phyloP scores from a whole-genome alignment of 2,888 invertebrate species.

The Cyclophora albipunctata region DNA sequence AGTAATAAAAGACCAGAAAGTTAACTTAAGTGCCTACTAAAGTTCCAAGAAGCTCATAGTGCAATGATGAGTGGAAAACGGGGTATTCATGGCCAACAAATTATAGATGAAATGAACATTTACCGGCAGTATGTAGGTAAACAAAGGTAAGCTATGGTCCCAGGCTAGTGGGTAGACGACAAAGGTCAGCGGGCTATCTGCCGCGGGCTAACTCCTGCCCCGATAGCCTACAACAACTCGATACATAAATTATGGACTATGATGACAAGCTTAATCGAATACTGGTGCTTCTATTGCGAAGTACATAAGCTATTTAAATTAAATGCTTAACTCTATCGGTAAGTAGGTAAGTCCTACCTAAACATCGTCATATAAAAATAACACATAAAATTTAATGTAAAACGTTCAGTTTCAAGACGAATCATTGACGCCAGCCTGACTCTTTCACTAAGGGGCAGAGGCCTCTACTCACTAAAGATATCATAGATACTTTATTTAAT shows the following conservation, averaged over 20 bases:
- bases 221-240: slow-evolving; percentile 36
- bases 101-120: slow-evolving; percentile 37
- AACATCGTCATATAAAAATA: no score
- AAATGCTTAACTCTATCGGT: no score
- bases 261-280: slow-evolving; percentile 30
- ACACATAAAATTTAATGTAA: no score
- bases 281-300: slow-evolving; percentile 1
- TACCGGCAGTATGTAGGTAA: slow-evolving; percentile 27
- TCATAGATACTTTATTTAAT: no score
- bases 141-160: slow-evolving; percentile 33
- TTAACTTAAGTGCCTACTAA: no score
- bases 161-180: slow-evolving; percentile 35
- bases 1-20: no score
- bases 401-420: no score
- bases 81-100: slow-evolving; percentile 21
- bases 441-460: no score
- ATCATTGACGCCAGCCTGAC: no score
- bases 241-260: slow-evolving; percentile 39
- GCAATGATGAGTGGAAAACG: slow-evolving; percentile 26
- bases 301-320: no score
- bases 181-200: slow-evolving; percentile 36
- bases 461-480: no score
- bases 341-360: no score
- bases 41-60: slow-evolving; percentile 35
- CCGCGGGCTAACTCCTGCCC: slow-evolving; percentile 28